Conservation (phyloP, 1,140 invertebrate species). For the Drosophila yakuba region DNA sequence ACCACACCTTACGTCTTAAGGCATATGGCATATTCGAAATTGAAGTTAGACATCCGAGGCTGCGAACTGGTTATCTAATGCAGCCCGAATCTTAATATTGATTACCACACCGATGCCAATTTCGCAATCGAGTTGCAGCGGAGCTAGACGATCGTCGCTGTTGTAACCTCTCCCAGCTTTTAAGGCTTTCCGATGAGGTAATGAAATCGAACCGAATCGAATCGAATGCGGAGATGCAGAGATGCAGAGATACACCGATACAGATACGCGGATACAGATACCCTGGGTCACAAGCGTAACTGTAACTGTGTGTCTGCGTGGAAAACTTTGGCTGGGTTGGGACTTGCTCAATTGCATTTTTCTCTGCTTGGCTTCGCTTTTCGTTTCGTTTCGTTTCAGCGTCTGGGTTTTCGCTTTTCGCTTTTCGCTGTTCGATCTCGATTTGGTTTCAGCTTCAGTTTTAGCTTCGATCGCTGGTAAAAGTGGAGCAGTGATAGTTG, state of each 20-base stretch:
- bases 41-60: constrained; percentile 14
- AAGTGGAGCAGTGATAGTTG: constrained; percentile 79
- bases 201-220: constrained; percentile 67
- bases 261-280: constrained; percentile 19
- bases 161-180: constrained; percentile 74
- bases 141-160: constrained; percentile 59
- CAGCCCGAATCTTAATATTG: constrained; percentile 55
- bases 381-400: constrained; percentile 62
- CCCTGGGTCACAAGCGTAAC: constrained; percentile 8
- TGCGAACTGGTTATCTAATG: constrained; percentile 40
- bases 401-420: constrained; percentile 12
- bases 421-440: constrained; percentile 6
- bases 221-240: constrained; percentile 53
- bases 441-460: constrained; percentile 45
- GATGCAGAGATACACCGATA: constrained; percentile 25
- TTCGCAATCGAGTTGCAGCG: constrained; percentile 59
- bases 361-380: constrained; percentile 53
- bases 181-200: constrained; percentile 76
- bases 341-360: constrained; percentile 52
- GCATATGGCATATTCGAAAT: constrained; percentile 1
- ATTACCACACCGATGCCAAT: constrained; percentile 39
- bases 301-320: constrained; percentile 20
- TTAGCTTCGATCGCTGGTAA: constrained; percentile 43
- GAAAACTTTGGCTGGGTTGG: constrained; percentile 71
- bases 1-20: constrained; percentile 35